Evolutionary conservation across 2,888 invertebrate species (phyloP).

Genomic region (Platerodrilus igneus): DNA sequence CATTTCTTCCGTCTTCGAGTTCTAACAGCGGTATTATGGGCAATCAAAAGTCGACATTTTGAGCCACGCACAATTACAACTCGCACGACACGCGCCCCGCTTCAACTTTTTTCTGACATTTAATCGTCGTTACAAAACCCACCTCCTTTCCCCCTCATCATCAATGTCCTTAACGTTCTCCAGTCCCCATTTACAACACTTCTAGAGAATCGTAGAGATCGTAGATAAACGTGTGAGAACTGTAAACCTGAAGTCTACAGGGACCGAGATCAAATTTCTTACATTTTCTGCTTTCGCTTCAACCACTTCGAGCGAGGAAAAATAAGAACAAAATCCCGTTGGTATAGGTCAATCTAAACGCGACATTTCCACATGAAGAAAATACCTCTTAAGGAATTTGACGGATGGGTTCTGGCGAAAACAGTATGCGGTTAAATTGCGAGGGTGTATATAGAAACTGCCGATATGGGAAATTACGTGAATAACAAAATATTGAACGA

Average conservation of each 20-base stretch:
- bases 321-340: conserved; percentile 14
- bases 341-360: conserved; percentile 15
- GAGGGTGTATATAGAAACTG: no score
- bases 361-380: conserved; percentile 13
- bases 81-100: conserved; percentile 31
- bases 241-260: conserved; percentile 18
- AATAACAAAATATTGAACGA: no score
- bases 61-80: conserved; percentile 31
- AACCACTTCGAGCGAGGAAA: conserved; percentile 10
- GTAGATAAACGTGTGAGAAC: conserved; percentile 24
- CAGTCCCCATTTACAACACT: conserved; percentile 30
- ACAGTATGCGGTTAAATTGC: no score
- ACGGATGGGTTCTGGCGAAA: conserved; percentile 11
- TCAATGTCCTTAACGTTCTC: conserved; percentile 27
- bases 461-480: no score
- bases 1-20: conserved; percentile 36
- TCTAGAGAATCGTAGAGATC: conserved; percentile 27
- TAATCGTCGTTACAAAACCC: conserved; percentile 22
- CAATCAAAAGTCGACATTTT: conserved; percentile 37
- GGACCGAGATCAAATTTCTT: conserved; percentile 27
- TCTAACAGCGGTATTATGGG: conserved; percentile 38
- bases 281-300: conserved; percentile 11
- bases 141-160: conserved; percentile 23
- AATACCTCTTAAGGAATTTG: conserved; percentile 10
- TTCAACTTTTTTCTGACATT: conserved; percentile 19